phyloP scores from a whole-genome alignment of 1,140 invertebrate genomes.

The Cyclina sinensis region DNA sequence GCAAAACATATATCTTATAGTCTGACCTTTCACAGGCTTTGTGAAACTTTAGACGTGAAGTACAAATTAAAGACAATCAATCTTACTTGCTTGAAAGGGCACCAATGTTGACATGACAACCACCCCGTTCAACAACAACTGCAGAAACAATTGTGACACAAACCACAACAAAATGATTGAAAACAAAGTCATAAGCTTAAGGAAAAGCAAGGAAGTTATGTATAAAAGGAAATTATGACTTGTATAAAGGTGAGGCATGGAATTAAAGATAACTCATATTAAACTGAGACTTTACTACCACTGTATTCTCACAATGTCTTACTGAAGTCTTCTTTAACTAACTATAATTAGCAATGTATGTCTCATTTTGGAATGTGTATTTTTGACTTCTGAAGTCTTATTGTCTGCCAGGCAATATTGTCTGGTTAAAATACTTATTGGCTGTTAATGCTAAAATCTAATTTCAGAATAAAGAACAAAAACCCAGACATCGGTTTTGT shows the following conservation, averaged over 20 bases:
- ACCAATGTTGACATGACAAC: not conserved
- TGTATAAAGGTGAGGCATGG: not conserved
- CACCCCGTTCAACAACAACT: not conserved
- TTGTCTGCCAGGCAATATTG: too few species aligned
- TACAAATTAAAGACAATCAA: not conserved
- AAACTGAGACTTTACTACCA: not conserved
- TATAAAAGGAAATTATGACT: too few species aligned
- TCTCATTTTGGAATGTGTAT: too few species aligned
- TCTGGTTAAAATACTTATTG: too few species aligned
- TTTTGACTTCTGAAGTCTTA: too few species aligned
- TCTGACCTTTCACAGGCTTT: not conserved
- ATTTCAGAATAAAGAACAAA: too few species aligned
- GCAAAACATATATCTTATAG: too few species aligned
- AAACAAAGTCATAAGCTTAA: not conserved
- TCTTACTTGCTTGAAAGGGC: not conserved
- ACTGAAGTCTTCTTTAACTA: too few species aligned
- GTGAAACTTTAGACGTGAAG: not conserved
- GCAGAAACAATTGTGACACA: not conserved
- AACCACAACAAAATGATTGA: not conserved
- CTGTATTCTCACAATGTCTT: too few species aligned
- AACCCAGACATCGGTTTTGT: too few species aligned
- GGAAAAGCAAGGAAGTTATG: not conserved
- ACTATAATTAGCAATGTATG: too few species aligned
- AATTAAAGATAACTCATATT: not conserved
- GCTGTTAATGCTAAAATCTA: too few species aligned